Conservation (phyloP, 2,113 vertebrate genomes). For the Copsychus sechellarum region DNA sequence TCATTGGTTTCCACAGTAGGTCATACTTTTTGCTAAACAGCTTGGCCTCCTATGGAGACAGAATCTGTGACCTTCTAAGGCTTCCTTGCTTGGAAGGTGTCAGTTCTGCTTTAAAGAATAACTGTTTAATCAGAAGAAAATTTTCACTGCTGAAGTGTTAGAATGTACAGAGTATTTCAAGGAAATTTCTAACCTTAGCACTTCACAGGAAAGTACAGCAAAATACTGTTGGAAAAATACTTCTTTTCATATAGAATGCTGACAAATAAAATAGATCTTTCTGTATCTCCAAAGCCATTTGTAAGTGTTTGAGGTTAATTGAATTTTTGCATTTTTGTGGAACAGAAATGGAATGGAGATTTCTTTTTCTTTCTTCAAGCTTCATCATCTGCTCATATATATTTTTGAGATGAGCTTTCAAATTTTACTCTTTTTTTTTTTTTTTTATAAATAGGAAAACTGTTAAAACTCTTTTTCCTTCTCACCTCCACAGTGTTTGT, state of each 20-base stretch:
- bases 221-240: not conserved
- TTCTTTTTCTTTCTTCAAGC: not conserved
- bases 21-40: constrained; percentile 45
- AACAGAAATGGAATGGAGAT: not conserved
- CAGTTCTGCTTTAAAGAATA: not conserved
- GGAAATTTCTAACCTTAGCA: not conserved
- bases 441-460: not conserved
- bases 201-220: not conserved
- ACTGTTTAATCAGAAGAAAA: constrained; percentile 30
- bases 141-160: not conserved
- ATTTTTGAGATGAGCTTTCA: not conserved
- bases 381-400: not conserved
- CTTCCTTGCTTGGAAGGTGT: not conserved
- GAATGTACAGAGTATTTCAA: not conserved
- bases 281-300: not conserved
- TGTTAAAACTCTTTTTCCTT: not conserved
- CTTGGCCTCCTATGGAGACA: constrained; percentile 29
- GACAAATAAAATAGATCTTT: not conserved
- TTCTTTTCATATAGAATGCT: not conserved
- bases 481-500: not conserved
- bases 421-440: not conserved
- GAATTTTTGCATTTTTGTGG: not conserved
- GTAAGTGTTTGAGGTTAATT: not conserved
- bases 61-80: constrained; percentile 38
- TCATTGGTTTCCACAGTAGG: constrained; percentile 25